Conservation (phyloP, 1,140 invertebrate species). For the Microplitis mediator region DNA sequence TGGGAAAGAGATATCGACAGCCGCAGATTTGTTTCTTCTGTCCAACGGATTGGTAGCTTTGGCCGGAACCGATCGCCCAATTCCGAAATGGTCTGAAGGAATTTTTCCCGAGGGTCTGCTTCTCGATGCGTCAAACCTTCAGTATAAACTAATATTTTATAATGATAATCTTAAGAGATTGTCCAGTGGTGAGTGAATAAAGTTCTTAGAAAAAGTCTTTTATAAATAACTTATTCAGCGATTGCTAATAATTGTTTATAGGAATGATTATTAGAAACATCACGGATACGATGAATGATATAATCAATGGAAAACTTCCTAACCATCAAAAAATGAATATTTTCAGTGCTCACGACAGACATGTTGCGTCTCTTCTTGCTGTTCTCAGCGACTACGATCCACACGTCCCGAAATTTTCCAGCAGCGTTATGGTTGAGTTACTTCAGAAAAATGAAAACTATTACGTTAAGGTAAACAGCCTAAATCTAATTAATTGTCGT, state of each 20-base stretch:
- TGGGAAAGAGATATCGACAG: conserved; percentile 36
- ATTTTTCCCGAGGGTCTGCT: conserved; percentile 39
- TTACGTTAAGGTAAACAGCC: conserved; percentile 37
- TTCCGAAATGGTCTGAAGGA: conserved; percentile 43
- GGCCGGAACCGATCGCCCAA: conserved; percentile 32
- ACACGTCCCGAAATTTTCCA: conserved; percentile 64
- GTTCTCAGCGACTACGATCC: conserved; percentile 69
- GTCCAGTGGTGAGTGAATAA: conserved; percentile 49
- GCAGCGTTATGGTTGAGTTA: conserved; percentile 59
- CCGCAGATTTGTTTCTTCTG: conserved; percentile 31
- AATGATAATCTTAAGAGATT: conserved; percentile 54
- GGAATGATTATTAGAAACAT: conserved; percentile 64
- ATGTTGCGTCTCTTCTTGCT: conserved; percentile 69
- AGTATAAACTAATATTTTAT: conserved; percentile 56
- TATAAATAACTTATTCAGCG: neutral
- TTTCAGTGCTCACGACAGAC: conserved; percentile 74
- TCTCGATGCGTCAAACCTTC: conserved; percentile 33
- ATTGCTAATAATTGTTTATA: conserved; percentile 23
- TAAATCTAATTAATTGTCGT: too few species aligned
- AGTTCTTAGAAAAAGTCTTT: neutral
- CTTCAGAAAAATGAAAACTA: conserved; percentile 23
- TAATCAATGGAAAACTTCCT: conserved; percentile 47
- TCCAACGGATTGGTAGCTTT: conserved; percentile 41
- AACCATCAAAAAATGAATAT: conserved; percentile 64
- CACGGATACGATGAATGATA: conserved; percentile 55